Conservation (phyloP, 2,888 invertebrate species). For the Agrochola lychnidis region DNA sequence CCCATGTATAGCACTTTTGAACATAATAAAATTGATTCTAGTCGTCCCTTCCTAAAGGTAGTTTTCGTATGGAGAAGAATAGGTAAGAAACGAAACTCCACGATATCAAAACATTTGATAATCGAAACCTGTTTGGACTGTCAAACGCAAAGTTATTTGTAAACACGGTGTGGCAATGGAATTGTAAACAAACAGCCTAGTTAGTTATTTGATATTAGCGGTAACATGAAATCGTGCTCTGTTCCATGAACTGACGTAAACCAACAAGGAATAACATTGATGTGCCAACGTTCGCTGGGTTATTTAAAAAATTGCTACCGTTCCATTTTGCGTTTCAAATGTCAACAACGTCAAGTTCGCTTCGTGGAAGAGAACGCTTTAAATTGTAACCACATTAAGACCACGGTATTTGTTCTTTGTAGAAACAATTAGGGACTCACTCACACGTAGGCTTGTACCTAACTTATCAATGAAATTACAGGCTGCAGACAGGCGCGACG, state of each 20-base stretch:
- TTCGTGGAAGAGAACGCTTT: neutral
- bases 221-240: slow-evolving; percentile 15
- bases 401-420: too few relatives aligned
- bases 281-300: slow-evolving; percentile 9
- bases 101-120: slow-evolving; percentile 19
- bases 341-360: slow-evolving; percentile 3
- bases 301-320: slow-evolving; percentile 39
- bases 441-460: too few relatives aligned
- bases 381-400: too few relatives aligned
- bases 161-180: slow-evolving; percentile 27
- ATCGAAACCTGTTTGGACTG: slow-evolving; percentile 10
- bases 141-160: slow-evolving; percentile 20
- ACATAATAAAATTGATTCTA: too few relatives aligned
- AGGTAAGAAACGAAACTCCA: too few relatives aligned
- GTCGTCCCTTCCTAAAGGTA: too few relatives aligned
- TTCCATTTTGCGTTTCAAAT: slow-evolving; percentile 25
- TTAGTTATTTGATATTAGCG: slow-evolving; percentile 12
- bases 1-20: too few relatives aligned
- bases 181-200: slow-evolving; percentile 25
- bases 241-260: slow-evolving; percentile 26
- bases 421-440: too few relatives aligned
- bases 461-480: too few relatives aligned
- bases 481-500: too few relatives aligned
- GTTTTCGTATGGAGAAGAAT: too few relatives aligned
- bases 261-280: neutral